Percentiles rank a stretch among this genome's conserved stretches.
phyloP scores from a whole-genome alignment of 2,113 vertebrate genomes.

The Macquaria australasica region DNA sequence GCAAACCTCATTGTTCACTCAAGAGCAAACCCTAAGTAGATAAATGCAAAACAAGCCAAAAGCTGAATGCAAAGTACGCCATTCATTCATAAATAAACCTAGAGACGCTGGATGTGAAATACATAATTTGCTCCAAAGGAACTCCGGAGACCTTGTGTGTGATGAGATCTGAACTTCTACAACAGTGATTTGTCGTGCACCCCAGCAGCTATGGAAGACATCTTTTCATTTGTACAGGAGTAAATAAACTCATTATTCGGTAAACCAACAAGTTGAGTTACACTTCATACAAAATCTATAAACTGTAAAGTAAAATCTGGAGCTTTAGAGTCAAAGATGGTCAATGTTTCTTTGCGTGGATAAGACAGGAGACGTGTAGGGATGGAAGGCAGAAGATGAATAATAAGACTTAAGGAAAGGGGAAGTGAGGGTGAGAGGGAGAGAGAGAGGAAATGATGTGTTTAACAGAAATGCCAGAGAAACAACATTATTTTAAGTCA shows the following conservation, averaged over 20 bases:
- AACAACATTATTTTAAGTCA: slow-evolving; percentile 56
- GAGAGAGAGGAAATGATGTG: slow-evolving; percentile 8
- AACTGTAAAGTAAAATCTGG: slow-evolving; percentile 2
- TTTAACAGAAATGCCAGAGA: slow-evolving; percentile 39
- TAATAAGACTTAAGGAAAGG: slow-evolving; percentile 35
- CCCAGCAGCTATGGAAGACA: not conserved
- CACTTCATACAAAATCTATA: not conserved
- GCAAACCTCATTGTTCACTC: not conserved
- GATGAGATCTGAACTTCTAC: not conserved
- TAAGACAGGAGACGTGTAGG: not conserved
- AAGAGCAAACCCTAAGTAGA: not conserved
- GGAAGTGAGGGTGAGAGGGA: slow-evolving; percentile 11
- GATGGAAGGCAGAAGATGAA: slow-evolving; percentile 19
- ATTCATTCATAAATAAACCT: not conserved
- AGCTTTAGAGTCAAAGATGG: slow-evolving; percentile 12
- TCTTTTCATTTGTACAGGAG: not conserved
- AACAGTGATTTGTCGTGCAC: not conserved
- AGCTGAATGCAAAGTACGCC: not conserved
- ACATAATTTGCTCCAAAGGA: not conserved
- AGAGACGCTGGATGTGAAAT: not conserved
- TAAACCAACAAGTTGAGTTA: not conserved
- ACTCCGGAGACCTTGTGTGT: not conserved
- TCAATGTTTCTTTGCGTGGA: not conserved
- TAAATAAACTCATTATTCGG: not conserved
- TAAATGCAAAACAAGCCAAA: not conserved